Evolutionary conservation across 2,113 vertebrate genomes (phyloP), one percentile per base, ranked within the genome.

Genomic region (Dipodomys spectabilis): DNA sequence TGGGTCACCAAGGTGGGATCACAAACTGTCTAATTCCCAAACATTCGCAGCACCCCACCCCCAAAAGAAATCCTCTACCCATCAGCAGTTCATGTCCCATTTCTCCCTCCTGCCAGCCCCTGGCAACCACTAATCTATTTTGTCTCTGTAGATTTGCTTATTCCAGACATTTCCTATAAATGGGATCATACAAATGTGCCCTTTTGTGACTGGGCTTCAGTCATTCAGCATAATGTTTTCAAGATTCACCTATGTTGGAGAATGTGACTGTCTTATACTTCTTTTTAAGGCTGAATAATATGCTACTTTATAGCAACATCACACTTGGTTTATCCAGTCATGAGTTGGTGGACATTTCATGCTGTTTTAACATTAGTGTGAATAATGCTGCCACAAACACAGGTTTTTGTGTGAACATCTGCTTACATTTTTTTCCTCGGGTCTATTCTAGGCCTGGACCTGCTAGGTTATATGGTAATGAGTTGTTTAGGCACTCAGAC

Each of bases 141-240:
- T 53, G 10, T 82, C 94, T 94, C 64, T 92, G 12, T 72, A 67
- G 77, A 81, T 88, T 57, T 81, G 92, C 87, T 82, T 86, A 77
- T 93, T 92, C 53, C 77, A 49, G 32, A 75, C 73, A 89, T 94
- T 93, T 91, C 39, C 25, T 73, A 44, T 57, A 32, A 72, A 86
- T 44, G 72, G 87, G 78, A 72, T 95, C 86, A 80, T n/a, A 77
- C 27, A 45, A 82, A 92, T 80, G 25, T 69, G 64, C 62, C 60
- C 89, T 92, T 93, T 93, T 82, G 62, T 89, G n/a, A 88, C 75
- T 65, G 89, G 89, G 32, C 60, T 91, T 86, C 57, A 62, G 78
- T 94, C 57, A 13, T 30, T 86, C 79, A 94, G 93, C 86, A 87
- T 92, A 67, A 82, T 86, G 89, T 82, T 94, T 92, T 91, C 72